phyloP scores from a whole-genome alignment of 2,113 vertebrate genomes.

The Cheilinus undulatus region DNA sequence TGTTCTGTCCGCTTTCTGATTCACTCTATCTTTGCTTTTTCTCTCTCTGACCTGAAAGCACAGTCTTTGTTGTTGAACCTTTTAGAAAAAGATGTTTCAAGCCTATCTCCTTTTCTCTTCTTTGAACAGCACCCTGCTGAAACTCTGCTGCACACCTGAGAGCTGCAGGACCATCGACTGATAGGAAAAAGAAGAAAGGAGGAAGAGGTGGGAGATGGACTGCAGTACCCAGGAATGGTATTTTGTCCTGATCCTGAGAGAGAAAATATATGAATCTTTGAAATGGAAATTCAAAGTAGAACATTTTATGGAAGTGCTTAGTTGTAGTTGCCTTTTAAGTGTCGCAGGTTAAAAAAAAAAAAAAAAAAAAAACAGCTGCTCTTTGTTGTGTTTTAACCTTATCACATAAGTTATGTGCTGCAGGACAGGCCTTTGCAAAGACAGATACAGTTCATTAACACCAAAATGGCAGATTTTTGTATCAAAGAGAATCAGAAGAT shows the following conservation, averaged over 20 bases:
- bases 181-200: background rate
- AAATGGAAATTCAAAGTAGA: background rate
- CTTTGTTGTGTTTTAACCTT: no score
- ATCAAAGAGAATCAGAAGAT: no score
- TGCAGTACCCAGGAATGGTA: background rate
- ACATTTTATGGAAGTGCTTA: no score
- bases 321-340: no score
- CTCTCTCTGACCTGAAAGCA: constrained; percentile 20
- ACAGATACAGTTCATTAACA: no score
- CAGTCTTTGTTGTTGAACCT: constrained; percentile 37
- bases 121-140: background rate
- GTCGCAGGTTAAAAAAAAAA: no score
- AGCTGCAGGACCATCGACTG: background rate
- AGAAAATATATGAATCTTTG: background rate
- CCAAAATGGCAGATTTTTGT: no score
- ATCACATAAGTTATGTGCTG: no score
- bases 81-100: background rate
- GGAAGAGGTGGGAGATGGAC: no score
- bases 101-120: background rate
- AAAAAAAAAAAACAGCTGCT: no score
- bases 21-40: background rate
- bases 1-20: background rate
- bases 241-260: no score
- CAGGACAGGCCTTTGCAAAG: no score
- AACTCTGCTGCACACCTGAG: background rate